Base-by-base conservation (phyloP, 2,888 invertebrate species). In the Heliconius hortense region DNA sequence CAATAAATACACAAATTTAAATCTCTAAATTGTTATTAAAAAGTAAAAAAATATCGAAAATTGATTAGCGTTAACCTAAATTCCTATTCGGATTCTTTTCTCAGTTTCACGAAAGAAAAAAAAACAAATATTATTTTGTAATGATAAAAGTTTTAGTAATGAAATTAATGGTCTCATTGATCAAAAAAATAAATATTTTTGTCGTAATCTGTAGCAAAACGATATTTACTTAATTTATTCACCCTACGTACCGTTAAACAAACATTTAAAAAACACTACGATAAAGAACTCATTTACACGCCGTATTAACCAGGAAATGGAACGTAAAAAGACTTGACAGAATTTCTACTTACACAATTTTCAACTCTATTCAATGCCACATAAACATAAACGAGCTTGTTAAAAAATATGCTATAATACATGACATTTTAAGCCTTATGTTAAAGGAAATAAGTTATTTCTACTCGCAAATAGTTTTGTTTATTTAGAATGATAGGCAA, bases 241-340 rank as follows among this genome's bases (percentile, higher is more conserved):
- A 92, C 93, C 93, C 93, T 85, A 82, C 80, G 82, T 79, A 82
- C 83, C 87, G 90, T 88, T 88, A 89, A 85, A 89, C 87, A 90
- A 90, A 92, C 86, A 85, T 86, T 90, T 88, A 89, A 91, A 91
- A 89, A 89, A 87, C 86, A 86, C 85, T 83, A 82, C 86, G 90
- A 91, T 92, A 94, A 93, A 93, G 92, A 91, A 93, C 92, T 91
- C 89, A 93, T 94, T 94, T 93, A 91, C 88, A 92, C 93, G 93
- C 85, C 83, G 85, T 88, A 89, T 93, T 93, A 93, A 88, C 90
- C 89, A 85, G 89, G 88, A 90, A 93, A 93, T 91, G 89, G 87
- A 84, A 89, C 88, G 89, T 85, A 88, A 89, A 91, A 89, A 86
- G 85, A 85, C 85, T 83, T 81, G 60, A 68, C 78, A 77, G 78